Evolutionary conservation across 2,888 invertebrate species (phyloP).

Genomic region (Mayetiola destructor): DNA sequence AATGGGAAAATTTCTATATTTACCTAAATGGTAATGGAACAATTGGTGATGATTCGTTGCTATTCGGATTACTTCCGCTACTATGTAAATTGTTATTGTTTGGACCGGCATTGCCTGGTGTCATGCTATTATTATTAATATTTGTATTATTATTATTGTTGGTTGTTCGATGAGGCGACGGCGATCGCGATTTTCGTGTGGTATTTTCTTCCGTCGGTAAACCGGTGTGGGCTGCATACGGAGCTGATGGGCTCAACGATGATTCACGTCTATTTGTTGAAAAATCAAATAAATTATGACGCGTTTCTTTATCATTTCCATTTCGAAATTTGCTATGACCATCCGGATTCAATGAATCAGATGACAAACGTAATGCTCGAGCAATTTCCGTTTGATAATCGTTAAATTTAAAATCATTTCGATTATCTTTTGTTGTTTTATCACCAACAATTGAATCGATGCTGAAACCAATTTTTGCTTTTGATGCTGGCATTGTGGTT

Average conservation of each 20-base stretch:
- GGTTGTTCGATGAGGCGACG: conserved; percentile 18
- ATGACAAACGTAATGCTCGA: conserved; percentile 9
- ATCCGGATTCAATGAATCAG: not conserved
- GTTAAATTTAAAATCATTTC: conserved; percentile 14
- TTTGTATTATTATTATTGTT: not conserved
- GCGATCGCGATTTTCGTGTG: conserved; percentile 11
- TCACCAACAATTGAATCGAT: conserved; percentile 79
- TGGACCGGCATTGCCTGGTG: too few relatives aligned
- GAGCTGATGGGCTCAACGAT: conserved; percentile 14
- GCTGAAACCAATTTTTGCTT: conserved; percentile 78
- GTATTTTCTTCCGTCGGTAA: conserved; percentile 13
- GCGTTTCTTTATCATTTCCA: not conserved
- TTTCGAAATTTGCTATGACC: conserved; percentile 9
- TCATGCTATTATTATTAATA: not conserved
- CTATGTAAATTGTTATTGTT: conserved; percentile 25
- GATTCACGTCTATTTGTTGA: conserved; percentile 14
- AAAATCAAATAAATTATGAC: conserved; percentile 8
- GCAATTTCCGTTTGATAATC: conserved; percentile 15
- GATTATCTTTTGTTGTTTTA: not conserved
- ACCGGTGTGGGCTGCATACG: not conserved
- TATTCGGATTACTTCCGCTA: conserved; percentile 26
- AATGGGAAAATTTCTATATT: not conserved
- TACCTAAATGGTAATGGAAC: conserved; percentile 6
- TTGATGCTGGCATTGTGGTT: conserved; percentile 61
- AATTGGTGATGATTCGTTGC: not conserved